These are phyloP conservation scores for Conus ventricosus DNA, from an alignment of 1,140 invertebrate species.

Conservation along the genomic window DNA sequence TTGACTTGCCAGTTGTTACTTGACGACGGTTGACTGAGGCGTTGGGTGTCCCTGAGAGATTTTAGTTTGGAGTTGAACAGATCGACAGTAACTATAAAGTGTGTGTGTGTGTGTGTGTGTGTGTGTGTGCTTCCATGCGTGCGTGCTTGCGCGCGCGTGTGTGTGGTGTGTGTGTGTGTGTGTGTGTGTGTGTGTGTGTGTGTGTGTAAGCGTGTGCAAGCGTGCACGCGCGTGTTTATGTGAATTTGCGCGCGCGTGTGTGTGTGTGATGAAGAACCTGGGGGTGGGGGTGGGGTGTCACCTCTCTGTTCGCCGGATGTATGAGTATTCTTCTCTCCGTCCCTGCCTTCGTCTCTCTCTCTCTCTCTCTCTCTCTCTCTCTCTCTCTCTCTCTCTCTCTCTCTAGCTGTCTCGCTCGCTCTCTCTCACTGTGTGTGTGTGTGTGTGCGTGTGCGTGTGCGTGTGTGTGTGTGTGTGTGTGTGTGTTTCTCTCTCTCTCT, in stretches of 20 bases:
- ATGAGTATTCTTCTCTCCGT: no score
- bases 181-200: constrained; percentile 9
- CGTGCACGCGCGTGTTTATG: background rate
- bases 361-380: no score
- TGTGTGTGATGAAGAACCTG: background rate
- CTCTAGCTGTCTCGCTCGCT: no score
- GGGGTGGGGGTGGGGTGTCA: no score
- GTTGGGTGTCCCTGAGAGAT: no score
- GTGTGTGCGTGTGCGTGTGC: background rate
- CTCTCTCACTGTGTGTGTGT: background rate
- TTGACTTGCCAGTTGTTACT: no score
- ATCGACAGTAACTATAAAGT: no score
- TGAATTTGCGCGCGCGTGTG: background rate
- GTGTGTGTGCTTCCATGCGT: background rate
- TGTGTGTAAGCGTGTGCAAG: background rate
- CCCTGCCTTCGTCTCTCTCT: no score
- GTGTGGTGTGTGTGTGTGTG: background rate
- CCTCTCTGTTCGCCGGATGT: no score
- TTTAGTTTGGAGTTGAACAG: no score
- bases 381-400: no score
- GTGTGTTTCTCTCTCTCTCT: background rate
- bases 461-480: background rate
- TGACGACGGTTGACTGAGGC: no score
- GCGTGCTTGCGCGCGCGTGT: background rate
- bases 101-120: background rate